Conservation (phyloP, 2,888 invertebrate genomes). For the Pseudeuparius sepicola region DNA sequence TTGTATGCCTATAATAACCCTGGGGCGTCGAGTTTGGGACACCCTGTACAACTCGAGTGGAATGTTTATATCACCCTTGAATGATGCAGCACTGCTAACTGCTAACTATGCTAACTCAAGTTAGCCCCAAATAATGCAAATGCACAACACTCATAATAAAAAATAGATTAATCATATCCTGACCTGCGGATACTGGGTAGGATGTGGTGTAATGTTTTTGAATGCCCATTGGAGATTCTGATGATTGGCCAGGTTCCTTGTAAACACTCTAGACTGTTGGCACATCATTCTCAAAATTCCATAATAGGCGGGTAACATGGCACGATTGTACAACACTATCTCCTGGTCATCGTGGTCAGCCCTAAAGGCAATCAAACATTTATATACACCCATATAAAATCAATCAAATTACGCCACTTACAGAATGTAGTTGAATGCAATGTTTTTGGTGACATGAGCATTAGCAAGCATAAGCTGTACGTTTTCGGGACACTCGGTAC, state of each 20-base stretch:
- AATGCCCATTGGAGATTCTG: slow-evolving; percentile 97
- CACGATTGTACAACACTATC: slow-evolving; percentile 85
- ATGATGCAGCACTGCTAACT: no score
- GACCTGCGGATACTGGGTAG: slow-evolving; percentile 79
- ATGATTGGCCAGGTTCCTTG: slow-evolving; percentile 78
- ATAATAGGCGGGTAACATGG: slow-evolving; percentile 89
- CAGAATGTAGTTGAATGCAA: slow-evolving; percentile 94
- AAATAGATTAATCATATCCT: no score
- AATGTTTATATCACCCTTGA: no score
- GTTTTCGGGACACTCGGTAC: slow-evolving; percentile 88
- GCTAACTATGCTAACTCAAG: no score
- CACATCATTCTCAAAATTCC: slow-evolving; percentile 84
- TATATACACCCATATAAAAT: not conserved
- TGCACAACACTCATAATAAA: no score
- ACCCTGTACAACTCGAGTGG: no score
- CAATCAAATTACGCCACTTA: slow-evolving; percentile 49
- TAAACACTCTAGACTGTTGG: slow-evolving; percentile 76
- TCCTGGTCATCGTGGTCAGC: slow-evolving; percentile 96
- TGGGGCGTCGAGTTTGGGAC: no score
- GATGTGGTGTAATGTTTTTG: slow-evolving; percentile 92
- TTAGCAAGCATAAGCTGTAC: slow-evolving; percentile 80
- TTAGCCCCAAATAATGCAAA: no score
- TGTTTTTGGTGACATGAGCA: slow-evolving; percentile 82
- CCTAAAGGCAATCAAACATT: slow-evolving; percentile 40
- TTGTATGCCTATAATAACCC: no score